These are phyloP conservation scores for Baccha elongata DNA, from an alignment of 2,888 invertebrate species.

Conservation along the genomic window DNA sequence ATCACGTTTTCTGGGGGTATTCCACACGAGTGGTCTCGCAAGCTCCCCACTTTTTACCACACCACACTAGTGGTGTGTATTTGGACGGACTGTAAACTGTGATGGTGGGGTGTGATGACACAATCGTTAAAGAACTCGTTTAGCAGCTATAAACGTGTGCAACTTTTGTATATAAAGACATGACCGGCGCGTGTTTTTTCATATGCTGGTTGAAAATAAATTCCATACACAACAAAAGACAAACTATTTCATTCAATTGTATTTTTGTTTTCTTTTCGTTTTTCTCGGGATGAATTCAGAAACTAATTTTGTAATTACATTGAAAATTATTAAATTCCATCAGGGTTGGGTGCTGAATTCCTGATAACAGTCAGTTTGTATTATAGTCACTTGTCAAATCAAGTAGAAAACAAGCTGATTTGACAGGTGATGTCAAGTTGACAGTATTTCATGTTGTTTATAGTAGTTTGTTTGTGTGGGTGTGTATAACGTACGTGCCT, in stretches of 20 bases:
- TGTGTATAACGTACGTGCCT: constrained; percentile 7
- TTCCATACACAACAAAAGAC: background rate
- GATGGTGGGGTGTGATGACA: constrained; percentile 54
- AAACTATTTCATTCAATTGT: background rate
- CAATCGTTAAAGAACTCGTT: constrained; percentile 65
- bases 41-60: constrained; percentile 26
- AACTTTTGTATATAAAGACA: constrained; percentile 32
- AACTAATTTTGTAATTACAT: constrained; percentile 48
- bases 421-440: constrained; percentile 64
- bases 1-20: constrained; percentile 57
- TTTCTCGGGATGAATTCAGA: constrained; percentile 32
- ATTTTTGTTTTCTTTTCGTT: constrained; percentile 12
- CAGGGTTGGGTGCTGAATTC: constrained; percentile 6
- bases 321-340: constrained; percentile 35
- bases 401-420: constrained; percentile 18
- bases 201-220: background rate
- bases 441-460: constrained; percentile 46
- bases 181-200: constrained; percentile 25
- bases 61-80: constrained; percentile 18
- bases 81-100: constrained; percentile 19
- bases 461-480: background rate
- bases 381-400: constrained; percentile 15
- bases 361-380: background rate
- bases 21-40: constrained; percentile 43
- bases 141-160: constrained; percentile 56